Conservation (phyloP, 2,797 vertebrate genomes). For the Propithecus perrieri region DNA sequence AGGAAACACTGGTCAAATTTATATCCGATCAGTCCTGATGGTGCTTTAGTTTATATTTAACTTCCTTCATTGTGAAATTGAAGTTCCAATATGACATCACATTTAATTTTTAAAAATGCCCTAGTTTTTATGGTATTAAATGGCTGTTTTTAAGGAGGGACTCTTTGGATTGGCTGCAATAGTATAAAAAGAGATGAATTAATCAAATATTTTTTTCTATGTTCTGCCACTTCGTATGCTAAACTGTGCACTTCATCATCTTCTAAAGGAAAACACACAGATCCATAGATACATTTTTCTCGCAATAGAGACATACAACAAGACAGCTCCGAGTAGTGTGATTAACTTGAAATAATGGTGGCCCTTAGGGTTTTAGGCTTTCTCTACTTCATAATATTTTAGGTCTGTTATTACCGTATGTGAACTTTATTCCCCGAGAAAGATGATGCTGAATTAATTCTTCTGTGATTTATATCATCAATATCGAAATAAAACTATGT, state of each 20-base stretch:
- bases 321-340: slow-evolving; percentile 72
- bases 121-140: neutral
- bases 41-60: neutral
- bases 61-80: neutral
- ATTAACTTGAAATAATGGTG: slow-evolving; percentile 83
- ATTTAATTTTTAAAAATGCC: neutral
- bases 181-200: slow-evolving; percentile 49
- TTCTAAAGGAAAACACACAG: slow-evolving; percentile 54
- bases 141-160: neutral
- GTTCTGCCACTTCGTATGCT: slow-evolving; percentile 49
- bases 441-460: slow-evolving; percentile 65
- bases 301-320: slow-evolving; percentile 65
- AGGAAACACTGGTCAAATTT: slow-evolving; percentile 14
- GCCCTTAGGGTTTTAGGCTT: slow-evolving; percentile 53
- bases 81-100: neutral
- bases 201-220: slow-evolving; percentile 53
- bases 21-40: neutral
- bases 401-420: slow-evolving; percentile 71
- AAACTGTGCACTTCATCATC: slow-evolving; percentile 61
- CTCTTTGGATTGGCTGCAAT: neutral
- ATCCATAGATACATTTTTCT: slow-evolving; percentile 72
- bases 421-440: slow-evolving; percentile 52
- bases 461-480: slow-evolving; percentile 55
- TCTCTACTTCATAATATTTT: slow-evolving; percentile 61
- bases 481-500: slow-evolving; percentile 55